Conservation (phyloP, 2,888 invertebrate species). For the Leucophenga montana region DNA sequence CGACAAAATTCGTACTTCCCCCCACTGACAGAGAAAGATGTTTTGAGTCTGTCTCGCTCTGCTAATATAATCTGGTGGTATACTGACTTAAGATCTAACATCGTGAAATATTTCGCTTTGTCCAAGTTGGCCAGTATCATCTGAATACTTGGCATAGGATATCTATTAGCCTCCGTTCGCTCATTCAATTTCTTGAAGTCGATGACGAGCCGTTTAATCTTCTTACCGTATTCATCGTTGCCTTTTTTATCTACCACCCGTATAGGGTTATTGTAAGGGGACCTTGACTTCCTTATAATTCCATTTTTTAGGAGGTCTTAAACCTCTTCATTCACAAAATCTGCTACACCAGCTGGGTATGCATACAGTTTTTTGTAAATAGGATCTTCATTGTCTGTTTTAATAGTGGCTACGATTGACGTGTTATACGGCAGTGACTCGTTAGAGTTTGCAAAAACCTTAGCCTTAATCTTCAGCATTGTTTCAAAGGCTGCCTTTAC, state of each 20-base stretch:
- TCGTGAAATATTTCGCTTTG: too few relatives aligned
- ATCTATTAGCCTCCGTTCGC: conserved; percentile 26
- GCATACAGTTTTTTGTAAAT: conserved; percentile 32
- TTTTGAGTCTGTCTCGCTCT: conserved; percentile 24
- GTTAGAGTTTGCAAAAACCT: too few relatives aligned
- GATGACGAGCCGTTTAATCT: conserved; percentile 28
- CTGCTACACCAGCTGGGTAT: conserved; percentile 21
- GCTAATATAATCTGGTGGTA: too few relatives aligned
- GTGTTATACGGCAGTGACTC: too few relatives aligned
- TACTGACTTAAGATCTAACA: too few relatives aligned
- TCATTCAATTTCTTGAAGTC: conserved; percentile 30
- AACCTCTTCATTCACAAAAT: conserved; percentile 29
- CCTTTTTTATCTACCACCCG: background rate
- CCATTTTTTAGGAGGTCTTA: conserved; percentile 8
- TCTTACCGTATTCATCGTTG: conserved; percentile 24
- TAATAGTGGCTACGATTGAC: conserved; percentile 28
- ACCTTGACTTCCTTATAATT: too few relatives aligned
- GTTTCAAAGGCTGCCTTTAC: too few relatives aligned
- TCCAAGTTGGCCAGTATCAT: too few relatives aligned
- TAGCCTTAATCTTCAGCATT: too few relatives aligned
- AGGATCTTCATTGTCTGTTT: conserved; percentile 30
- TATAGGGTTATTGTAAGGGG: too few relatives aligned
- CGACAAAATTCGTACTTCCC: conserved; percentile 25
- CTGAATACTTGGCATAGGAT: conserved; percentile 15
- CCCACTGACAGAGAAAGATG: conserved; percentile 21